Evolutionary conservation across 2,888 invertebrate species (phyloP).

Genomic region (Leptopilina drosophilae): DNA sequence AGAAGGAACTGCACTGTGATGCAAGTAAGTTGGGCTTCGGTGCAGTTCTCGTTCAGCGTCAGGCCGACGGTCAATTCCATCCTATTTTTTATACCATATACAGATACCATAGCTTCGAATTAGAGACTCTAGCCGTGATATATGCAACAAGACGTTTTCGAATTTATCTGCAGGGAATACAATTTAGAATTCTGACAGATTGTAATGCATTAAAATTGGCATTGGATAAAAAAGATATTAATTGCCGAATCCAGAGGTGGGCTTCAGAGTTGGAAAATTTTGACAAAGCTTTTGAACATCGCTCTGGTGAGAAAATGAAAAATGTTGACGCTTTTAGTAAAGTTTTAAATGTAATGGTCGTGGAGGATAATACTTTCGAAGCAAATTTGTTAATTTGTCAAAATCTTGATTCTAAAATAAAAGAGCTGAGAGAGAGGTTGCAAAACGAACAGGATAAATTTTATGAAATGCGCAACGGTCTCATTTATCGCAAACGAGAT

Average conservation of each 20-base stretch:
- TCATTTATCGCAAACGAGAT: constrained; percentile 43
- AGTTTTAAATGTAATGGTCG: constrained; percentile 20
- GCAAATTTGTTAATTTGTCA: constrained; percentile 35
- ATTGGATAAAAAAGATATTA: too few species aligned
- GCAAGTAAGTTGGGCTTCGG: too few species aligned
- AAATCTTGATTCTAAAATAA: constrained; percentile 28
- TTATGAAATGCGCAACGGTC: constrained; percentile 44
- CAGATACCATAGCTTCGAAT: constrained; percentile 67
- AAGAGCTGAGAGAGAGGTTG: constrained; percentile 13
- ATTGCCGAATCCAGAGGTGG: constrained; percentile 7
- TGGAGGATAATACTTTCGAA: constrained; percentile 44
- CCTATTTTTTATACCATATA: too few species aligned
- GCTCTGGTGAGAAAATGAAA: constrained; percentile 53
- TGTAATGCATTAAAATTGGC: too few species aligned
- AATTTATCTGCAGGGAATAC: constrained; percentile 53
- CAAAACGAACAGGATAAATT: constrained; percentile 40
- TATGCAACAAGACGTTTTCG: constrained; percentile 60
- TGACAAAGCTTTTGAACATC: constrained; percentile 48
- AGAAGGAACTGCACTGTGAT: too few species aligned
- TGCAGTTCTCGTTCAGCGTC: too few species aligned
- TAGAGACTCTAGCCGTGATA: constrained; percentile 60
- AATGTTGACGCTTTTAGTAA: constrained; percentile 61
- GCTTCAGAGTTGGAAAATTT: constrained; percentile 37
- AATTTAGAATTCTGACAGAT: too few species aligned
- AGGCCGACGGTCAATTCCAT: constrained; percentile 57